Evolutionary conservation across 2,888 invertebrate species (phyloP), one percentile per base, ranked within the genome.

Genomic region (Ornithoptera priamus): DNA sequence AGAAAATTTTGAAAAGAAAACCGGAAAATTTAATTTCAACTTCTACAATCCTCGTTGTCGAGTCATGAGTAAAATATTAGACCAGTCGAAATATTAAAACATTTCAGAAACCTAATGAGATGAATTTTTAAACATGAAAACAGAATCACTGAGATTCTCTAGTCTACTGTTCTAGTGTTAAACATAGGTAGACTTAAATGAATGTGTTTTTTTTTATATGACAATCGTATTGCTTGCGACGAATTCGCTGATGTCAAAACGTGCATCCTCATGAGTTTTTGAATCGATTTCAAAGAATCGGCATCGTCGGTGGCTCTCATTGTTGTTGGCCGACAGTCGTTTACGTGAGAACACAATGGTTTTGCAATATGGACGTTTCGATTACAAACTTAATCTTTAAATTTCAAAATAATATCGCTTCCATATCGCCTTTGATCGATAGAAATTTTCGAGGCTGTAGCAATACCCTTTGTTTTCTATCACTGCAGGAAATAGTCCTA

Each of bases 261-360:
- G 92, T 92, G 92, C 92, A 90, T 90, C 89, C 89, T 89, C 87
- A 88, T 84, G 81, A 81, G 88, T 89, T 91, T 90, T 89, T 90
- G 86, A 89, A 90, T 89, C 89, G 86, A 85, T 85, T 92, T 91
- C 92, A 85, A 80, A 83, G 92, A 92, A 92, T 83, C 78, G 82
- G 77, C 91, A 81, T 85, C 90, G 90, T 85, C 89, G 92, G 91
- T 90, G 92, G 92, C 87, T 83, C 84, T 88, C 83, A 91, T 91
- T 92, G 91, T 92, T 89, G 88, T 88, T 77, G 79, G 80, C 85
- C 86, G 87, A 81, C 86, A 84, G 84, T 85, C 85, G 82, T 85
- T 88, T 88, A 90, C 91, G 90, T 92, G 92, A 92, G 92, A 92
- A 89, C 86, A 88, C 85, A 89, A 86, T 85, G 83, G 84, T 90